Evolutionary conservation across 2,888 invertebrate species (phyloP), one percentile per base, ranked within the genome.

Genomic region (Lumbricus terrestris): DNA sequence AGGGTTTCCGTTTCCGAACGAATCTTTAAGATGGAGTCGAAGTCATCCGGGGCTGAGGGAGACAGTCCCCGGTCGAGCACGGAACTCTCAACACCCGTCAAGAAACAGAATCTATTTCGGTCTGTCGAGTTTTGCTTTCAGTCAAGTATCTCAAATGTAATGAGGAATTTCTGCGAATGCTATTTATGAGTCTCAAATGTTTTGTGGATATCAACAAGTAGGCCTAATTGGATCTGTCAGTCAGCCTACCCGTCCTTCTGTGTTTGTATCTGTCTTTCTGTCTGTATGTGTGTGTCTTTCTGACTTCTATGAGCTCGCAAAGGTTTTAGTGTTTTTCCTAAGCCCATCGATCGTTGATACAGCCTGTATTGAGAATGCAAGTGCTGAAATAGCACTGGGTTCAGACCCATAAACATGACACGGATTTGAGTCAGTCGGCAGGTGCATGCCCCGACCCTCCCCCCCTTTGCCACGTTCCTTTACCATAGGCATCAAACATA

Each of bases 1-100:
- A 34, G 85, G n/a, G 18, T 85, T 20, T 85, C 85, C 18, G 85
- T 85, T 23, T 4, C 85, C 34, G 85, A 85, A 16, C 18, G 85
- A 33, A 85, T 85, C 34, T 85, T 85, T 33, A 85, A 85, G 85
- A 85, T 85, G 85, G 85, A 85, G 85, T 20, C 85, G 85, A 85
- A 33, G n/a, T 29, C n/a, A 1, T 34, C 34, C 85, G 85, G 85
- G 33, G 33, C 34, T 5, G 85, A 37, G 33, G 85, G 85, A 34
- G 37, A 37, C 37, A 35, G 35, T 37, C 85, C 85, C 23, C 85
- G 37, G 16, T 85, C 85, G 85, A 85, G 85, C 85, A 85, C 34
- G 0, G 85, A 85, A 15, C 6, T 85, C 35, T 15, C 34, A 18
- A 85, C 85, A 35, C 85, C 85, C 37, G 85, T 85, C 35, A 85